phyloP scores from a whole-genome alignment of 2,113 vertebrate genomes.

The Microcebus jonahi region DNA sequence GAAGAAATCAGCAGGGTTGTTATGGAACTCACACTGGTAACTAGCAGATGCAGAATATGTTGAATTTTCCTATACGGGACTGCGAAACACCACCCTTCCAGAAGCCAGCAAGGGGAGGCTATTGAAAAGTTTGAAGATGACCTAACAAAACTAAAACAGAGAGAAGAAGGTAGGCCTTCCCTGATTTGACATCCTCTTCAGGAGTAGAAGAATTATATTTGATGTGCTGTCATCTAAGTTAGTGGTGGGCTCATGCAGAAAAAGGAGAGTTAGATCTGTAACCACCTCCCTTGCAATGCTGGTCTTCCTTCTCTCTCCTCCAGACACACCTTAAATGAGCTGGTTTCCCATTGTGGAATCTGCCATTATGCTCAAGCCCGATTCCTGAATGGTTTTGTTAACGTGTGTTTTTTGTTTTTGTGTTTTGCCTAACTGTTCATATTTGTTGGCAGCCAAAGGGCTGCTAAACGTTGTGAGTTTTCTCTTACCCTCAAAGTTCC shows the following conservation, averaged over 20 bases:
- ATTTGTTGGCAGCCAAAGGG: slow-evolving; percentile 75
- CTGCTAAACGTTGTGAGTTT: slow-evolving; percentile 82
- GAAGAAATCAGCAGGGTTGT: slow-evolving; percentile 90
- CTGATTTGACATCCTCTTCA: slow-evolving; percentile 81
- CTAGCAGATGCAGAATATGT: slow-evolving; percentile 85
- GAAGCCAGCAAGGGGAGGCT: slow-evolving; percentile 85
- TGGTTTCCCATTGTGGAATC: slow-evolving; percentile 78
- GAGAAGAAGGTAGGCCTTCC: slow-evolving; percentile 88
- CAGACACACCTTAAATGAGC: slow-evolving; percentile 78
- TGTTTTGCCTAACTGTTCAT: slow-evolving; percentile 76
- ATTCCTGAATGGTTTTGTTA: slow-evolving; percentile 73
- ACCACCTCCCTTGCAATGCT: slow-evolving; percentile 80
- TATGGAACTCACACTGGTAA: slow-evolving; percentile 87
- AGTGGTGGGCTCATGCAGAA: slow-evolving; percentile 78
- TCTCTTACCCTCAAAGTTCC: slow-evolving; percentile 78
- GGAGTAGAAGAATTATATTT: slow-evolving; percentile 77
- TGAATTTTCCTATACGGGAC: slow-evolving; percentile 78
- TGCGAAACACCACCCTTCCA: slow-evolving; percentile 87
- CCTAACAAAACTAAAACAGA: slow-evolving; percentile 87
- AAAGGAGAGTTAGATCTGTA: slow-evolving; percentile 76
- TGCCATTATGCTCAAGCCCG: slow-evolving; percentile 76
- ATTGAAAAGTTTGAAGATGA: slow-evolving; percentile 88
- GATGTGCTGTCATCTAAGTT: slow-evolving; percentile 80
- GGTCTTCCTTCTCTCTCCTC: slow-evolving; percentile 80
- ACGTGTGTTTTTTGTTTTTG: background rate